These are phyloP conservation scores for Acromyrmex echinatior DNA, from an alignment of 1,140 invertebrate species.

Conservation along the genomic window DNA sequence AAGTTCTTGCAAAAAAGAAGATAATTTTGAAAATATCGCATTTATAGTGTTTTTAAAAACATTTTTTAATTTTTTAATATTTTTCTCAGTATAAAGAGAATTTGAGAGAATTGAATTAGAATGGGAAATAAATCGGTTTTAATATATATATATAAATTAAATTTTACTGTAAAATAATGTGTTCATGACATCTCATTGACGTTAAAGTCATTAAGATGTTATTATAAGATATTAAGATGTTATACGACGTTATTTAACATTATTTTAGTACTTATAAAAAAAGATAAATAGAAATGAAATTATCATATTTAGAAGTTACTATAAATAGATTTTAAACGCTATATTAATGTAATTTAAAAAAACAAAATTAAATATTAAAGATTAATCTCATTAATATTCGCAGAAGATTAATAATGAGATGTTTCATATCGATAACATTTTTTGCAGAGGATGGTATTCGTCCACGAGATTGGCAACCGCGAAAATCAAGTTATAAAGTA, in stretches of 20 bases:
- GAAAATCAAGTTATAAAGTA: constrained; percentile 87
- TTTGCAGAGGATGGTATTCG: constrained; percentile 73
- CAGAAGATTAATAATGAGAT: not conserved
- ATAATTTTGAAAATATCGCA: not conserved
- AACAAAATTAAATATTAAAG: not conserved
- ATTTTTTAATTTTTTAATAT: not conserved
- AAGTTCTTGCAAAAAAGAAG: not conserved
- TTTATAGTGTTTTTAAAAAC: not conserved
- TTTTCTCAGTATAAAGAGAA: not conserved
- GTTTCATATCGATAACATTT: constrained; percentile 10
- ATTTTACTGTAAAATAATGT: too few relatives aligned
- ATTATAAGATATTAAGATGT: too few relatives aligned
- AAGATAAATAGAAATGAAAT: not conserved
- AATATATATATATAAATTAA: too few relatives aligned
- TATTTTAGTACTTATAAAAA: too few relatives aligned
- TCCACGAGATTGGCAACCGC: constrained; percentile 79
- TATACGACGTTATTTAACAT: too few relatives aligned
- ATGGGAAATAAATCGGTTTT: not conserved
- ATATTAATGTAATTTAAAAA: not conserved
- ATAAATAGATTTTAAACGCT: not conserved
- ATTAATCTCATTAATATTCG: not conserved
- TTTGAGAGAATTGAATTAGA: not conserved
- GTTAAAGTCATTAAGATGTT: too few relatives aligned
- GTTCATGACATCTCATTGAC: too few relatives aligned
- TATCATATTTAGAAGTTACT: not conserved